These are phyloP conservation scores for Matsumurasca onukii DNA, from an alignment of 1,140 invertebrate species.

Conservation along the genomic window DNA sequence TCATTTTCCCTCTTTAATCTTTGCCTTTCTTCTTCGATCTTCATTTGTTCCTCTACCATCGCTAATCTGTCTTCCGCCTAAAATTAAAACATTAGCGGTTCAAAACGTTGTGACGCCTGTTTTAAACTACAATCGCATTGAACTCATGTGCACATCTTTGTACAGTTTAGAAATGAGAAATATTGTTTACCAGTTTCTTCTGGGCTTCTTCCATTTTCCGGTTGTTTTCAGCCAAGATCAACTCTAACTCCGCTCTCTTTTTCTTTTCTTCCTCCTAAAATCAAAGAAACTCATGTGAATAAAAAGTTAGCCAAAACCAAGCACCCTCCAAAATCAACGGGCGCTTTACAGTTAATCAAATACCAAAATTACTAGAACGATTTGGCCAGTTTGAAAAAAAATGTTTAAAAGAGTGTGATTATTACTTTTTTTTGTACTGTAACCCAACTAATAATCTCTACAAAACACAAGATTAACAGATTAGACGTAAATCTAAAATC, in stretches of 20 bases:
- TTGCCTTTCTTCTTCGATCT: slow-evolving; percentile 94
- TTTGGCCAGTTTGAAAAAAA: not conserved
- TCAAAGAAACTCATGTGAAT: slow-evolving; percentile 46
- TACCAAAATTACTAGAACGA: not conserved
- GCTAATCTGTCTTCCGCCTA: slow-evolving; percentile 95
- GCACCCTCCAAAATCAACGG: not conserved
- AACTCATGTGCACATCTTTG: too few species aligned
- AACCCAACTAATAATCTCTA: not conserved
- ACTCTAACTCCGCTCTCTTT: slow-evolving; percentile 92
- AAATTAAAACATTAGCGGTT: not conserved
- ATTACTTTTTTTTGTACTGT: not conserved
- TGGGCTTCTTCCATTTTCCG: slow-evolving; percentile 96
- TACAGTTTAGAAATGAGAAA: too few species aligned
- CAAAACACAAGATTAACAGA: not conserved
- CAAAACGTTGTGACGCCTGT: too few species aligned
- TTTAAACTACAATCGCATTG: too few species aligned
- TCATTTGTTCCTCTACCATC: slow-evolving; percentile 94
- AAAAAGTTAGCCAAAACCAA: slow-evolving; percentile 20
- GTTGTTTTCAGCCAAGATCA: slow-evolving; percentile 97
- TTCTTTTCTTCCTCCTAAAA: slow-evolving; percentile 93
- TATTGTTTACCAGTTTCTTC: slow-evolving; percentile 81
- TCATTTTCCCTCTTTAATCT: slow-evolving; percentile 90
- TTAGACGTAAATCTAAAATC: not conserved
- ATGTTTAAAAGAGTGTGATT: not conserved
- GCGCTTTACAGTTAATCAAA: slow-evolving; percentile 24